Evolutionary conservation across 2,797 vertebrate species (phyloP).

Genomic region (Anguilla anguilla): DNA sequence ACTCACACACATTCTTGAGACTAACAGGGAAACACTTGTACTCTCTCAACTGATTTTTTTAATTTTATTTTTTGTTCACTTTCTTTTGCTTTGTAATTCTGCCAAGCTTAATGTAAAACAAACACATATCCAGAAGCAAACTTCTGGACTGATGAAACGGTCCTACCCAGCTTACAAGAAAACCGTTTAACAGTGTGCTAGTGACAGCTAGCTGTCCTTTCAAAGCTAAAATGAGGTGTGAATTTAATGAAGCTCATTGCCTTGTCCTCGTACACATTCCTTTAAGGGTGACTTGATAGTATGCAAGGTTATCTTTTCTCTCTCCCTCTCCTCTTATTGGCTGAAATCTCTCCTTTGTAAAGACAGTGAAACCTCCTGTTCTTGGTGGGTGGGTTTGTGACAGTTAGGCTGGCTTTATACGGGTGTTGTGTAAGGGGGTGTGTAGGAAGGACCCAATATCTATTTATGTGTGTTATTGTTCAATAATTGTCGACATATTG

Average conservation of each 20-base stretch:
- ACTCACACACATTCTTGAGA: slow-evolving; percentile 32
- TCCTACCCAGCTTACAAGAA: neutral
- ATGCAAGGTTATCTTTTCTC: slow-evolving; percentile 4
- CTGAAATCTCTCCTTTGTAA: neutral
- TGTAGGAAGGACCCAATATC: neutral
- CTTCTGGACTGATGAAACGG: neutral
- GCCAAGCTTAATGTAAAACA: neutral
- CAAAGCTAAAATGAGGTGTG: neutral
- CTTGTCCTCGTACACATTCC: slow-evolving; percentile 8
- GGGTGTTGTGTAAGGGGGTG: neutral
- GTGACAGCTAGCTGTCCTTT: neutral
- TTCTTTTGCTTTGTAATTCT: neutral
- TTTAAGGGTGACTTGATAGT: slow-evolving; percentile 10
- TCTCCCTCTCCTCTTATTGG: neutral
- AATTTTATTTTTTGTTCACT: neutral
- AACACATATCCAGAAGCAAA: neutral
- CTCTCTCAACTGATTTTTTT: neutral
- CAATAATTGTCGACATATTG: neutral
- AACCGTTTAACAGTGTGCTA: neutral
- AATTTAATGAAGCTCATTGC: neutral
- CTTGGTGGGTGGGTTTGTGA: neutral
- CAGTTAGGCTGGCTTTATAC: neutral
- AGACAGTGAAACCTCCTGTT: neutral
- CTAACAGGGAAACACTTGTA: slow-evolving; percentile 35
- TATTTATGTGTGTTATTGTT: neutral